phyloP scores from a whole-genome alignment of 2,888 invertebrate genomes.

The Agrotis segetum region DNA sequence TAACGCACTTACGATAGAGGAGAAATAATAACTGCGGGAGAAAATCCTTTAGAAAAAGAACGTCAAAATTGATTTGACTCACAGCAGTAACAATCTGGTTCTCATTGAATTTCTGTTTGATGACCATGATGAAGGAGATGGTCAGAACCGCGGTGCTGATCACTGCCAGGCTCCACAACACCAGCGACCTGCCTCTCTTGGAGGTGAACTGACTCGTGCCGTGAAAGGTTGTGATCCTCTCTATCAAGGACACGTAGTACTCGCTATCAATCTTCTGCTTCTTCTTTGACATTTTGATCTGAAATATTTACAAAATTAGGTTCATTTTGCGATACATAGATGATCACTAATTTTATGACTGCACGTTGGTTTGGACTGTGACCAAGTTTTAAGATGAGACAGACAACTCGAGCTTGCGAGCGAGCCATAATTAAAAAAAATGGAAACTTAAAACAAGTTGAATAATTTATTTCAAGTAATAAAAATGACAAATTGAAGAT shows the following conservation, averaged over 20 bases:
- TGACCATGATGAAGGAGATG: constrained; percentile 72
- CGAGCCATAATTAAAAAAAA: too few relatives aligned
- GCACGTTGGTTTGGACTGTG: too few relatives aligned
- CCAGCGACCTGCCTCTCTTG: constrained; percentile 62
- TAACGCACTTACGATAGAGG: too few relatives aligned
- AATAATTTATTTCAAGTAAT: too few relatives aligned
- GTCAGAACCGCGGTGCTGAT: constrained; percentile 70
- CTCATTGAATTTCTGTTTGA: constrained; percentile 77
- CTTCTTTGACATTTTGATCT: constrained; percentile 54
- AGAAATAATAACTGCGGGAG: too few relatives aligned
- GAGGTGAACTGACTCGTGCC: constrained; percentile 73
- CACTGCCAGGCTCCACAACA: constrained; percentile 73
- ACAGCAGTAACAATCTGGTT: constrained; percentile 82
- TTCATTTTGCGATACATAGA: not conserved
- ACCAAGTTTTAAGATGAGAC: too few relatives aligned
- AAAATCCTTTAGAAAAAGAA: too few relatives aligned
- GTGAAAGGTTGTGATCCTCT: constrained; percentile 77
- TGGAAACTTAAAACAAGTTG: too few relatives aligned
- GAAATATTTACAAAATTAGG: not conserved
- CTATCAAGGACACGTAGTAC: constrained; percentile 47
- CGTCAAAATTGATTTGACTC: constrained; percentile 12
- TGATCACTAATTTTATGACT: too few relatives aligned
- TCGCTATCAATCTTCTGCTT: constrained; percentile 41
- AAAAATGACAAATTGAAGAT: too few relatives aligned
- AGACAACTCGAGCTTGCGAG: too few relatives aligned